phyloP scores from a whole-genome alignment of 2,888 invertebrate species.

The Drosophila antonietae region DNA sequence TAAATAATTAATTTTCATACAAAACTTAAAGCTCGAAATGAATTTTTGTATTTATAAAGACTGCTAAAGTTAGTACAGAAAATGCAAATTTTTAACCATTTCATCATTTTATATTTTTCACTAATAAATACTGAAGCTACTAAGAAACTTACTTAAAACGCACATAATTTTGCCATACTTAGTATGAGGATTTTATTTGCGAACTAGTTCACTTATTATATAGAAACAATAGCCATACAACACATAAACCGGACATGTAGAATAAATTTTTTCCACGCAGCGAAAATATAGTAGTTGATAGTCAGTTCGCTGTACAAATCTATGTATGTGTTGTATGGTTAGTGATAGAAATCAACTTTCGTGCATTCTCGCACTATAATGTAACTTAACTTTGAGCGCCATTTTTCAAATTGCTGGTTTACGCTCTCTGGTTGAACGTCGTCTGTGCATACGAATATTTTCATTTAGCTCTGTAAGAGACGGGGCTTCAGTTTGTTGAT shows the following conservation, averaged over 20 bases:
- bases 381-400: constrained; percentile 45
- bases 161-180: not conserved
- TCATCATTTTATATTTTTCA: too few species aligned
- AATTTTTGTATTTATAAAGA: not conserved
- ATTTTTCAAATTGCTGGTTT: constrained; percentile 40
- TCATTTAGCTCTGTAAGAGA: constrained; percentile 35
- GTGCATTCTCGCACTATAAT: not conserved
- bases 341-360: not conserved
- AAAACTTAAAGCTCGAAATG: not conserved
- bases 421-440: constrained; percentile 16
- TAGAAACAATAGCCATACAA: too few species aligned
- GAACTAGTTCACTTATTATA: constrained; percentile 2
- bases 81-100: too few species aligned
- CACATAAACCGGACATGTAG: too few species aligned
- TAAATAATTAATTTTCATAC: too few species aligned
- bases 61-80: not conserved
- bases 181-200: too few species aligned
- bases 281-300: too few species aligned
- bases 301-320: too few species aligned
- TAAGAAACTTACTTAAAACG: not conserved
- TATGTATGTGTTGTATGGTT: too few species aligned
- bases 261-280: too few species aligned
- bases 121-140: too few species aligned
- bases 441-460: not conserved
- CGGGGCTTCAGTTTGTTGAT: constrained; percentile 44